A percentile compares a stretch with the other conserved stretches of the same genome.
Conservation (phyloP, 2,888 invertebrate species). For the Carpatolechia fugitivella region DNA sequence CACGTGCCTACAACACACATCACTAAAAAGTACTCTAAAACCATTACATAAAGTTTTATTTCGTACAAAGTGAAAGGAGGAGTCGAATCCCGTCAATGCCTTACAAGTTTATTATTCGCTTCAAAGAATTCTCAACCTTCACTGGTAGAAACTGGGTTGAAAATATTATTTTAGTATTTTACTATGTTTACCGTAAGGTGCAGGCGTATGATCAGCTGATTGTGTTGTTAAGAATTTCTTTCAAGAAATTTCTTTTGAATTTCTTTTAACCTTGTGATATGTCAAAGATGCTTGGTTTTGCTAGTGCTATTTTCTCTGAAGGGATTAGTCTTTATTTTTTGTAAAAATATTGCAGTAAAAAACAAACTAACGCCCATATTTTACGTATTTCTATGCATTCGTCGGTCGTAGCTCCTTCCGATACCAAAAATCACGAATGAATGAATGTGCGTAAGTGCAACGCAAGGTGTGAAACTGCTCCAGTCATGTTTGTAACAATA, state of each 20-base stretch:
- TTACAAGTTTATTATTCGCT: conserved; percentile 17
- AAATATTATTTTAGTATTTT: conserved; percentile 25
- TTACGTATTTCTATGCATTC: neutral
- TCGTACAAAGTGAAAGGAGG: neutral
- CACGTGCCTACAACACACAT: conserved; percentile 45
- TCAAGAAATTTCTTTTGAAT: neutral
- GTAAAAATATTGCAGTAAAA: too few species aligned
- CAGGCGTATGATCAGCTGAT: conserved; percentile 66
- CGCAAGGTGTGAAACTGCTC: neutral
- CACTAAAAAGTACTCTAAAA: neutral
- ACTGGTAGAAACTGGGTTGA: too few species aligned
- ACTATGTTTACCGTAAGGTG: conserved; percentile 52
- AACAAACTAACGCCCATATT: neutral
- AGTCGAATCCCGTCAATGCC: conserved; percentile 12
- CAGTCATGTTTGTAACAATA: too few species aligned
- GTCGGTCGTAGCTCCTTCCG: neutral
- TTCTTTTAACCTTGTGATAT: neutral
- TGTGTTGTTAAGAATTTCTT: conserved; percentile 26
- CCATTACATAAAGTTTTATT: neutral
- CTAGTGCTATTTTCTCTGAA: too few species aligned
- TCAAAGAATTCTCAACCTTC: conserved; percentile 23
- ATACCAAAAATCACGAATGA: neutral
- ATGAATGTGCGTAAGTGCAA: neutral
- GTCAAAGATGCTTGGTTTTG: too few species aligned
- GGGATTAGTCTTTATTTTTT: too few species aligned